Percentiles rank a stretch among this genome's conserved stretches.
Evolutionary conservation across 2,888 invertebrate species (phyloP).

Genomic region (Dynastes hyllus): DNA sequence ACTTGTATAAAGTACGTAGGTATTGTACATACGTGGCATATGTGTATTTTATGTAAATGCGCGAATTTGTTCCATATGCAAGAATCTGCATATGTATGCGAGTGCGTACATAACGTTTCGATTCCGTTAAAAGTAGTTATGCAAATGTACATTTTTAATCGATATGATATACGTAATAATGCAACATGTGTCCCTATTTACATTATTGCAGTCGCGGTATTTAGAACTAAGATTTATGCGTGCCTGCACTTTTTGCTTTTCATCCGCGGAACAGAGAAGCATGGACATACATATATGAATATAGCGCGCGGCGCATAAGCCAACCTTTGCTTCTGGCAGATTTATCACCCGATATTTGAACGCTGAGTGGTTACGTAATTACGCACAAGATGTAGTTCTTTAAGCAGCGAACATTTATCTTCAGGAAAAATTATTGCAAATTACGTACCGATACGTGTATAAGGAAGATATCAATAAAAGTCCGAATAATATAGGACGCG

Average conservation of each 20-base stretch:
- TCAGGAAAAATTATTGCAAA: constrained; percentile 38
- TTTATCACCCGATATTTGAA: constrained; percentile 39
- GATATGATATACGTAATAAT: constrained; percentile 26
- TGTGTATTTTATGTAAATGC: constrained; percentile 19
- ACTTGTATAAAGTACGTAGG: background rate
- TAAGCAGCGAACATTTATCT: constrained; percentile 25
- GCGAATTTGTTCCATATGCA: constrained; percentile 6
- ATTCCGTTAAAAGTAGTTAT: constrained; percentile 14
- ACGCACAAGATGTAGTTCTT: constrained; percentile 30
- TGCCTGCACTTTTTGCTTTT: constrained; percentile 14
- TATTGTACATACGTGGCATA: background rate
- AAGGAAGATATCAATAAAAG: constrained; percentile 27
- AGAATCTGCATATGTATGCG: background rate
- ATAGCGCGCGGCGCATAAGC: constrained; percentile 4
- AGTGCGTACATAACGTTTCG: background rate
- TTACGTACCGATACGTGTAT: constrained; percentile 1
- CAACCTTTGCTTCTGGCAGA: constrained; percentile 37
- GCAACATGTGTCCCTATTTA: constrained; percentile 35
- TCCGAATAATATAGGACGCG: constrained; percentile 14
- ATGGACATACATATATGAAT: constrained; percentile 1
- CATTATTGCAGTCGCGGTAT: constrained; percentile 36
- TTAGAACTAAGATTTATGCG: constrained; percentile 37
- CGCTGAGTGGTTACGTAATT: constrained; percentile 25
- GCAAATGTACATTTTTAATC: constrained; percentile 30
- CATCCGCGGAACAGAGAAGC: background rate